Conservation (phyloP, 2,113 vertebrate genomes). For the Tachuris rubrigastra region DNA sequence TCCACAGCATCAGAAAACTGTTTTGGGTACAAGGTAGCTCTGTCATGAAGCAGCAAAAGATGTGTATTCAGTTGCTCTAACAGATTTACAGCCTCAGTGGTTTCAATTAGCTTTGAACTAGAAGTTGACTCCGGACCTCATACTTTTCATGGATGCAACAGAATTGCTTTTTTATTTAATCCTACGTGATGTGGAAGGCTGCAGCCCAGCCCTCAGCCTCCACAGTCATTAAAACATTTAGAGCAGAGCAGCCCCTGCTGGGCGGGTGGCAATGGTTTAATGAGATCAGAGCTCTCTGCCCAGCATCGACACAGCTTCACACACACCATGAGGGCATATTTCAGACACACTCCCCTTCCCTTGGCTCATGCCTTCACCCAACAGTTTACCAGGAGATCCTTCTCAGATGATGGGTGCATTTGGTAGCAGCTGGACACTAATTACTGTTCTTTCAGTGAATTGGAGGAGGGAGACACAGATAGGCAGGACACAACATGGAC, state of each 20-base stretch:
- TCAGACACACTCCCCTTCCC: not conserved
- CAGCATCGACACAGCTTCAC: not conserved
- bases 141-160: not conserved
- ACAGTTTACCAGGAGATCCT: rapidly evolving
- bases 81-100: constrained; percentile 17
- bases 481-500: rapidly evolving
- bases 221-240: not conserved
- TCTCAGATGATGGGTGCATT: not conserved
- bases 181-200: not conserved
- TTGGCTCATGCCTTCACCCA: not conserved
- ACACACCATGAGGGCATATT: rapidly evolving
- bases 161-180: not conserved
- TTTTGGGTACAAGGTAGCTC: constrained; percentile 27
- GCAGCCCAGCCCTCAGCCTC: not conserved
- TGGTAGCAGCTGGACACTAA: not conserved
- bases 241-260: constrained; percentile 44
- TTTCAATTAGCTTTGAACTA: constrained; percentile 24
- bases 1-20: constrained; percentile 20
- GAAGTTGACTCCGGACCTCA: not conserved
- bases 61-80: not conserved
- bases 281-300: not conserved
- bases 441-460: not conserved
- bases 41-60: constrained; percentile 26
- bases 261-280: not conserved
- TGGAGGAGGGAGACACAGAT: rapidly evolving